phyloP scores from a whole-genome alignment of 2,113 vertebrate genomes.

The cattle (Bos taurus) region DNA sequence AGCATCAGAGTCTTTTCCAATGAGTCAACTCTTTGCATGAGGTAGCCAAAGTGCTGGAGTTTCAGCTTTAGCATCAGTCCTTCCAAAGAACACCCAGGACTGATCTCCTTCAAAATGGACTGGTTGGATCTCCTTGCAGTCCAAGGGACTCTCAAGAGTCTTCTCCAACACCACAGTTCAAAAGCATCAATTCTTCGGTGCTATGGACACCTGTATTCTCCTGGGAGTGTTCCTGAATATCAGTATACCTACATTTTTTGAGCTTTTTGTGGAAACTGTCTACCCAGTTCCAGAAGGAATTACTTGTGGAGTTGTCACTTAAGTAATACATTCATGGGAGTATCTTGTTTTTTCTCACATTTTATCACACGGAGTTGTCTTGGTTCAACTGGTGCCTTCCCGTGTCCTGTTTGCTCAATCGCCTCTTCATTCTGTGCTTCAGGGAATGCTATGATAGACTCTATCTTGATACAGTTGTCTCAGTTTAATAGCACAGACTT shows the following conservation, averaged over 20 bases:
- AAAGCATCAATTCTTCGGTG: too few relatives aligned
- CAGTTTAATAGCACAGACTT: slow-evolving; percentile 80
- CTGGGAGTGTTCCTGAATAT: slow-evolving; percentile 96
- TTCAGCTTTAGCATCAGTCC: too few relatives aligned
- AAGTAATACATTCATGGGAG: slow-evolving; percentile 93
- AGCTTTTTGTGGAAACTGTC: slow-evolving; percentile 96
- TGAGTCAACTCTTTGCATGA: too few relatives aligned
- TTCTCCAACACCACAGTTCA: too few relatives aligned
- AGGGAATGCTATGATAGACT: slow-evolving; percentile 97
- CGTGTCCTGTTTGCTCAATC: slow-evolving; percentile 93
- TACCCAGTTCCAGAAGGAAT: slow-evolving; percentile 98
- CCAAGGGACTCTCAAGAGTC: too few relatives aligned
- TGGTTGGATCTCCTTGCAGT: too few relatives aligned
- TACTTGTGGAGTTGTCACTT: slow-evolving; percentile 97
- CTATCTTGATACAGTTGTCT: slow-evolving; percentile 97
- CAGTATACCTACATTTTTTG: slow-evolving; percentile 96
- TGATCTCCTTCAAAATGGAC: too few relatives aligned
- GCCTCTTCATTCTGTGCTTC: slow-evolving; percentile 94
- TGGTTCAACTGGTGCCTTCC: slow-evolving; percentile 99
- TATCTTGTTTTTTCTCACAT: slow-evolving; percentile 93
- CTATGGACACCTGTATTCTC: slow-evolving; percentile 92
- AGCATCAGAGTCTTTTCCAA: too few relatives aligned
- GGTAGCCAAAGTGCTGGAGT: too few relatives aligned
- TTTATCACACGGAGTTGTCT: slow-evolving; percentile 88
- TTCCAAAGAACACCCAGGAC: too few relatives aligned